Conservation (phyloP, 1,140 invertebrate genomes). For the Gonioctena quinquepunctata region DNA sequence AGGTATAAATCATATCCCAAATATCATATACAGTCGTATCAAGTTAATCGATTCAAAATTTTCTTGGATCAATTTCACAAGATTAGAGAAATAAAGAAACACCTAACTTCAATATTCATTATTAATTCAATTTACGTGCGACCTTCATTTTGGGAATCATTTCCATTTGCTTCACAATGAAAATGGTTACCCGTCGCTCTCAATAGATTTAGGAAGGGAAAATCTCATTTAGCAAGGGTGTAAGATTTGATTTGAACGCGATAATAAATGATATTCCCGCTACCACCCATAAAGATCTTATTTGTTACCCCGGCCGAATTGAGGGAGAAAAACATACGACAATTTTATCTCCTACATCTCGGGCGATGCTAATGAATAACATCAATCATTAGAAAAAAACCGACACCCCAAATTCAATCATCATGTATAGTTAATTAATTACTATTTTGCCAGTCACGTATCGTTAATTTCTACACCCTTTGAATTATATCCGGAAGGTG, state of each 20-base stretch:
- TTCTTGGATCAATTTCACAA: no score
- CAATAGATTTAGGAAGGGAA: not conserved
- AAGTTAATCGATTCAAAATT: no score
- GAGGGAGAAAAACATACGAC: not conserved
- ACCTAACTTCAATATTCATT: no score
- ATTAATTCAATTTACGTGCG: no score
- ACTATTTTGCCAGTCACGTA: slow-evolving; percentile 7
- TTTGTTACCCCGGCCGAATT: not conserved
- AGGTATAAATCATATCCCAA: no score
- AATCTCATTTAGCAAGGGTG: not conserved
- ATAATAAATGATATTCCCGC: slow-evolving; percentile 7
- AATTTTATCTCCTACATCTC: slow-evolving; percentile 3
- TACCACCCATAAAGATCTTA: slow-evolving; percentile 1
- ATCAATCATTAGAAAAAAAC: slow-evolving; percentile 5
- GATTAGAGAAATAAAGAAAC: no score
- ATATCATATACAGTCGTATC: no score
- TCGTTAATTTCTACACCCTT: not conserved
- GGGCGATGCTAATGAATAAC: not conserved
- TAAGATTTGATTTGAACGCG: not conserved
- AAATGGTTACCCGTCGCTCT: not conserved
- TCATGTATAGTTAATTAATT: slow-evolving; percentile 8
- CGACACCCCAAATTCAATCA: slow-evolving; percentile 12
- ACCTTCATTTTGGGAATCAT: not conserved
- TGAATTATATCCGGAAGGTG: not conserved
- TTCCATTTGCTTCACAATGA: not conserved